These are phyloP conservation scores for Acanthopleura granulata DNA, from an alignment of 2,888 invertebrate genomes.

Conservation along the genomic window DNA sequence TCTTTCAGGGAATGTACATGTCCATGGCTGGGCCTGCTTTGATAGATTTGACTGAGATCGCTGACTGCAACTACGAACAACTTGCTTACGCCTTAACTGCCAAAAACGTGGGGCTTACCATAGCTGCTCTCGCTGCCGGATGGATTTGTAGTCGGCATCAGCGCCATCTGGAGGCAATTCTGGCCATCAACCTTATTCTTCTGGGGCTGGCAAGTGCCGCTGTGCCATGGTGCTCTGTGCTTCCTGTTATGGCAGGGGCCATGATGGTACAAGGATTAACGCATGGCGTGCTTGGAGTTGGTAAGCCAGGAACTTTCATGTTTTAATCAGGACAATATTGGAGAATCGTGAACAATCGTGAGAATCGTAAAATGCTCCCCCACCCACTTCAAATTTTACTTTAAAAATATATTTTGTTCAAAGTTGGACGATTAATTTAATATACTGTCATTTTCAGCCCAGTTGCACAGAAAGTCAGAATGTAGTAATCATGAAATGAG, in stretches of 20 bases:
- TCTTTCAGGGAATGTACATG: slow-evolving; percentile 8
- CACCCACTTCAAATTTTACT: no score
- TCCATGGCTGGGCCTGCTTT: not conserved
- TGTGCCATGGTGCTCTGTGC: not conserved
- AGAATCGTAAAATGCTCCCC: no score
- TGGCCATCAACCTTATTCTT: not conserved
- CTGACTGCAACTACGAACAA: slow-evolving; percentile 13
- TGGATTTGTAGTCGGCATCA: slow-evolving; percentile 3
- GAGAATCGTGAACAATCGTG: no score
- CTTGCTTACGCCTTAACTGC: not conserved
- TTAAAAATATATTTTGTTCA: no score
- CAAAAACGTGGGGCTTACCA: not conserved
- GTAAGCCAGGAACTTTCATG: not conserved
- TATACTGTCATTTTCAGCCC: no score
- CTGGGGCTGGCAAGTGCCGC: not conserved
- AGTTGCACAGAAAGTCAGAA: no score
- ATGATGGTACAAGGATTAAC: slow-evolving; percentile 4
- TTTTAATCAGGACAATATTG: no score
- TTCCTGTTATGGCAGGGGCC: not conserved
- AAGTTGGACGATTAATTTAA: no score
- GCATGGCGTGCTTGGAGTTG: slow-evolving; percentile 11
- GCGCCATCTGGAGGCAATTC: not conserved
- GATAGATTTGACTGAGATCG: slow-evolving; percentile 5
- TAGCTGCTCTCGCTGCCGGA: not conserved
- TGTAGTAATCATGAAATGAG: no score